Base-by-base conservation (phyloP, 2,888 invertebrate species). In the Hyalella azteca region DNA sequence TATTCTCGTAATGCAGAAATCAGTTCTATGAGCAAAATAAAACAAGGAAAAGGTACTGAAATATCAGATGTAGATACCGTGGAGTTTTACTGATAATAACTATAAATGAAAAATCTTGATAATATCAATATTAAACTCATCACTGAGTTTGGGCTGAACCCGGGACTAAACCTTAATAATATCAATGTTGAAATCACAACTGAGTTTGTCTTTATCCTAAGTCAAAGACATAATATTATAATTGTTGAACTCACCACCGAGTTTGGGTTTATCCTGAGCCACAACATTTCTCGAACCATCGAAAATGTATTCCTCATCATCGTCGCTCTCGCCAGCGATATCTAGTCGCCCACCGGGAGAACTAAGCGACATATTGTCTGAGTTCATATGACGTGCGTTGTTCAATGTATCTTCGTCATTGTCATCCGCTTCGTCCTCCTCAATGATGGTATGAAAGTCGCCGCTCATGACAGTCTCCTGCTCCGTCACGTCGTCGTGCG, bases 301-400 rank as follows among this genome's bases (percentile, higher is more conserved):
- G 75, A 75, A 75, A 29, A 75, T 75, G 40, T 75, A 40, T 19
- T 75, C 75, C 19, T 75, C 75, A 13, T 75, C 75, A 39, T 75
- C 75, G 22, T 75, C 75, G 7, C 41, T 75, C 29, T 75, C 75
- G 13, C 45, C 75, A 41, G 75, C 66, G 22, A n/a, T n/a, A 15
- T 66, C 66, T 15, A 66, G 36, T 36, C 66, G 32, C 13, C 66
- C 66, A 19, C 36, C 19, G 19, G 3, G 19, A 13, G 66, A 19
- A 36, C 59, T 59, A 32, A 11, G 0, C 26, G 59, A 59, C 3
- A 7, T 22, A 2, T 32, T 36, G 36, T 36, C 29, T 36, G 15
- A 0, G 32, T 29, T 0, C 36, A 36, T 32, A 11, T 32, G 11
- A 11, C 36, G 36, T 26, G 2, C 75, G 26, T n/a, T 45, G 11